Evolutionary conservation across 2,888 invertebrate genomes (phyloP).

Genomic region (Cheilosia impressa): DNA sequence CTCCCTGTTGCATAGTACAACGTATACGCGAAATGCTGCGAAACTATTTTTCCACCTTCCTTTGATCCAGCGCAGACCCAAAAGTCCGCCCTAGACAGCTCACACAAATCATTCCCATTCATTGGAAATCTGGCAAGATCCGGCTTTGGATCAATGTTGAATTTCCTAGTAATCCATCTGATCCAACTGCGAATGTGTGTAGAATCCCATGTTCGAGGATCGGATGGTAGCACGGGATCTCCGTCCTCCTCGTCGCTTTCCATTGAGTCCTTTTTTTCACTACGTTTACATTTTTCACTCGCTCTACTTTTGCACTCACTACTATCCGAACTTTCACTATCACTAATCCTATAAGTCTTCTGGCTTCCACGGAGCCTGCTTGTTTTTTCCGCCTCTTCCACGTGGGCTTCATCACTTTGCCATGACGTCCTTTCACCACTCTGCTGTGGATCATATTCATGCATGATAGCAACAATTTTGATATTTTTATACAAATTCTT

Average conservation of each 20-base stretch:
- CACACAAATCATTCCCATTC: conserved; percentile 85
- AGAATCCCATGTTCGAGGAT: conserved; percentile 87
- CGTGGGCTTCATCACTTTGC: conserved; percentile 76
- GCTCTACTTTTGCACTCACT: conserved; percentile 59
- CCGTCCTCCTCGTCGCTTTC: conserved; percentile 37
- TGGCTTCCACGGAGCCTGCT: conserved; percentile 43
- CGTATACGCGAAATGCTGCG: conserved; percentile 86
- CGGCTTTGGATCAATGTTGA: conserved; percentile 85
- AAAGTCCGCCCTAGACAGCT: conserved; percentile 87
- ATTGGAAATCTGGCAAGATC: conserved; percentile 85
- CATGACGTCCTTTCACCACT: conserved; percentile 77
- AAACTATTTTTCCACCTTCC: conserved; percentile 85
- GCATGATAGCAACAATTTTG: conserved; percentile 77
- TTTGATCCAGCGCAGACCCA: conserved; percentile 85
- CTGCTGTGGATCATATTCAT: conserved; percentile 78
- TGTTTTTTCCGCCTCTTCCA: conserved; percentile 76
- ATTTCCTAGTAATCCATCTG: conserved; percentile 86
- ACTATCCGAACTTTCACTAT: conserved; percentile 57
- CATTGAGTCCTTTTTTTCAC: conserved; percentile 16
- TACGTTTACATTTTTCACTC: conserved; percentile 52
- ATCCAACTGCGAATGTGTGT: conserved; percentile 87
- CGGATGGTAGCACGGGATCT: conserved; percentile 81
- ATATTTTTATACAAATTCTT: conserved; percentile 48
- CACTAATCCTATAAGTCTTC: conserved; percentile 45
- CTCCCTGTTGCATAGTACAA: conserved; percentile 86